A percentile compares a stretch with the other conserved stretches of the same genome.
Evolutionary conservation across 2,797 vertebrate genomes (phyloP).

Genomic region (Melanogrammus aeglefinus): DNA sequence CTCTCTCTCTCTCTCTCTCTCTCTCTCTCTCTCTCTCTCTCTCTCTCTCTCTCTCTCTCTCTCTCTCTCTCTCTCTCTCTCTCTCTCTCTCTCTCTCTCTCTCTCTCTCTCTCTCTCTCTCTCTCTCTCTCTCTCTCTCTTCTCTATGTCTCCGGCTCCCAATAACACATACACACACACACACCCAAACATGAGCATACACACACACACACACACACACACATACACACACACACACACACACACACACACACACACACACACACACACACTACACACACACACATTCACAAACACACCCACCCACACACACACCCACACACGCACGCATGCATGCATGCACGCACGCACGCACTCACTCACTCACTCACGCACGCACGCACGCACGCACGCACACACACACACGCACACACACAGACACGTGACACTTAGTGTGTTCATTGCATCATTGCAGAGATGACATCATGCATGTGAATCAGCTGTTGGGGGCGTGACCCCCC

Average conservation of each 20-base stretch:
- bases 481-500: not conserved
- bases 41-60: no score
- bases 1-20: no score
- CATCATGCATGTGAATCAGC: conserved; percentile 6
- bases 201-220: conserved; percentile 1
- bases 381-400: not conserved
- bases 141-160: not conserved
- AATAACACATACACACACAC: not conserved
- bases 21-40: no score
- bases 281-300: no score
- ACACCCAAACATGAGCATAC: not conserved
- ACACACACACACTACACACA: not conserved
- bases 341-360: not conserved
- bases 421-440: not conserved
- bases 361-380: not conserved
- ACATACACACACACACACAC: not conserved
- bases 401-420: conserved; percentile 1
- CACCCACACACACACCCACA: conserved; percentile 4
- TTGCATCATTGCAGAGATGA: not conserved
- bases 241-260: not conserved
- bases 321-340: not conserved
- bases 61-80: no score
- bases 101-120: not conserved
- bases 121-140: not conserved
- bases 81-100: not conserved